phyloP scores from a whole-genome alignment of 2,797 vertebrate species.

The Sternarchorhynchus goeldii region DNA sequence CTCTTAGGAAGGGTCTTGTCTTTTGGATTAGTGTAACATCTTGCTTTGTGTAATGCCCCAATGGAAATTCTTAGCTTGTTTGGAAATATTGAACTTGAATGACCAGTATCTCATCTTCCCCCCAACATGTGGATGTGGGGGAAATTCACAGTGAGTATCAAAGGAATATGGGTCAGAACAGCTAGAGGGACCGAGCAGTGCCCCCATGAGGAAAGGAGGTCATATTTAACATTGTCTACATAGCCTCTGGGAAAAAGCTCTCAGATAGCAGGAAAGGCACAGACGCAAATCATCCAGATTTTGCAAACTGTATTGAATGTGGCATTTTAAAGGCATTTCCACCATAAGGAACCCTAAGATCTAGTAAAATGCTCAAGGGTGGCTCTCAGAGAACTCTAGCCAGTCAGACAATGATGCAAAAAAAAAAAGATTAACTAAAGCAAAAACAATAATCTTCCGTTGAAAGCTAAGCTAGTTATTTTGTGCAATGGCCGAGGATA shows the following conservation, averaged over 20 bases:
- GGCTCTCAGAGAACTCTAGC: background rate
- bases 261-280: slow-evolving; percentile 32
- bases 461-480: too few relatives aligned
- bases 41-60: background rate
- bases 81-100: background rate
- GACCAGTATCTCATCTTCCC: background rate
- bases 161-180: slow-evolving; percentile 46
- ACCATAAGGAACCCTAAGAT: background rate
- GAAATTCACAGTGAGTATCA: slow-evolving; percentile 30
- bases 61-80: background rate
- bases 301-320: slow-evolving; percentile 21
- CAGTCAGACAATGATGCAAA: background rate
- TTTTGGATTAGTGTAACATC: background rate
- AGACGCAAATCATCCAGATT: slow-evolving; percentile 24
- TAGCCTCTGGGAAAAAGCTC: slow-evolving; percentile 41
- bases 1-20: too few relatives aligned
- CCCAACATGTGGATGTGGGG: background rate
- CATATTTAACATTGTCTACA: slow-evolving; percentile 26
- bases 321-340: slow-evolving; percentile 9
- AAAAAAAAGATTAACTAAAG: slow-evolving; percentile 15
- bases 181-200: slow-evolving; percentile 27
- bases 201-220: slow-evolving; percentile 38
- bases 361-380: background rate
- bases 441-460: background rate
- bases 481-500: slow-evolving; percentile 37